Conservation (phyloP, 2,888 invertebrate genomes). For the Hanleya hanleyi region DNA sequence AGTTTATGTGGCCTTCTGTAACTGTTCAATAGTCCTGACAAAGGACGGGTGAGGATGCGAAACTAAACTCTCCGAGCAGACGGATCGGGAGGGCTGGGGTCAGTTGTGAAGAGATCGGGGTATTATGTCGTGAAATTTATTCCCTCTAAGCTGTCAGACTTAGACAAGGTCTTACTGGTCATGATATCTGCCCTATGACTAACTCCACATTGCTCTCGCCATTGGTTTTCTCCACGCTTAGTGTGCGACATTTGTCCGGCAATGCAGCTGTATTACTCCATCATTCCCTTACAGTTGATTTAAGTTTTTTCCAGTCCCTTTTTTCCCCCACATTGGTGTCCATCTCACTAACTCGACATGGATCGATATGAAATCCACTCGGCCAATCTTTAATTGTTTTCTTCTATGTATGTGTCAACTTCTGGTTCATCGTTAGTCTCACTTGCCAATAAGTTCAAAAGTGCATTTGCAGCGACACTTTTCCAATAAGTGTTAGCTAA, state of each 20-base stretch:
- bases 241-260: too few relatives aligned
- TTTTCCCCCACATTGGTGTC: neutral
- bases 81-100: too few relatives aligned
- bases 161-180: neutral
- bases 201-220: neutral
- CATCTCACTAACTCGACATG: neutral
- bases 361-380: neutral
- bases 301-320: neutral
- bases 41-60: too few relatives aligned
- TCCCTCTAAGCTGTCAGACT: neutral
- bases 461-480: neutral
- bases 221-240: too few relatives aligned
- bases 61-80: too few relatives aligned
- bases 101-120: neutral
- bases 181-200: neutral
- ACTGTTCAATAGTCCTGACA: too few relatives aligned
- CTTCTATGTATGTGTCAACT: neutral
- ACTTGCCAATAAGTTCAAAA: neutral
- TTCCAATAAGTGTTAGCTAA: neutral
- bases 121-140: neutral
- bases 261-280: too few relatives aligned
- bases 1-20: too few relatives aligned
- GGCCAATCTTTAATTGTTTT: neutral
- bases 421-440: neutral
- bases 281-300: neutral